Base-by-base conservation (phyloP, 2,888 invertebrate genomes). In the Drosophila paramelanica region DNA sequence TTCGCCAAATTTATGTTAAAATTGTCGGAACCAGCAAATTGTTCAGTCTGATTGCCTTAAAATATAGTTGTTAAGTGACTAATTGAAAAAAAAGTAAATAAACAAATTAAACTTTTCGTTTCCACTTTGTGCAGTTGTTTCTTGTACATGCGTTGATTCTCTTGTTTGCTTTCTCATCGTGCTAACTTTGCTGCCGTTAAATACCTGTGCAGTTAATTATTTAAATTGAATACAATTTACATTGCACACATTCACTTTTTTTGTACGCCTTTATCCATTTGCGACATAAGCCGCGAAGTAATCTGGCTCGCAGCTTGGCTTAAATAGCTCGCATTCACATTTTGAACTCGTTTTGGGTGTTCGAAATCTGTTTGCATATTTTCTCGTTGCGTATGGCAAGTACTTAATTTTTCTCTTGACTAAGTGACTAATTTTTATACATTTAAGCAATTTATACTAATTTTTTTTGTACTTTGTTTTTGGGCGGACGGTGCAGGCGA, bases 401-500 rank as follows among this genome's bases (percentile, higher is more conserved):
- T 71, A 82, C 83, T 88, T 82, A 73, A 79, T 77, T 83, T 73
- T 65, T 56, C 62, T 50, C 53, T 62, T 41, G 49, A 17, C 17
- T 67, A 79, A 84, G 68, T 78, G 86, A 75, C 62, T 82, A 77
- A 87, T 87, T 85, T 87, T 89, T 89, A 85, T 89, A 87, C 77
- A 87, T 89, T 85, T 84, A 66, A 71, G 75, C 71, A 72, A 36
- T 36, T 36, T 36, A 36, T 36, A 36, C 31, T 10, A 10, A 76
- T 71, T 88, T 72, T 65, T 53, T 49, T 27, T 20, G 1, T 17
- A 27, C 11, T 62, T 46, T 11, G 14, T 8, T 31, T 31, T 47
- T 50, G 7, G 14, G 23, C 0, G 6, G 14, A 4, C 5, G 39
- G 39, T 14, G 3, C 14, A 14, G 39, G 14, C 14, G 33, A 10